A percentile compares a stretch with the other conserved stretches of the same genome.
Conservation (phyloP, 2,113 vertebrate species). For the Phainopepla nitens region DNA sequence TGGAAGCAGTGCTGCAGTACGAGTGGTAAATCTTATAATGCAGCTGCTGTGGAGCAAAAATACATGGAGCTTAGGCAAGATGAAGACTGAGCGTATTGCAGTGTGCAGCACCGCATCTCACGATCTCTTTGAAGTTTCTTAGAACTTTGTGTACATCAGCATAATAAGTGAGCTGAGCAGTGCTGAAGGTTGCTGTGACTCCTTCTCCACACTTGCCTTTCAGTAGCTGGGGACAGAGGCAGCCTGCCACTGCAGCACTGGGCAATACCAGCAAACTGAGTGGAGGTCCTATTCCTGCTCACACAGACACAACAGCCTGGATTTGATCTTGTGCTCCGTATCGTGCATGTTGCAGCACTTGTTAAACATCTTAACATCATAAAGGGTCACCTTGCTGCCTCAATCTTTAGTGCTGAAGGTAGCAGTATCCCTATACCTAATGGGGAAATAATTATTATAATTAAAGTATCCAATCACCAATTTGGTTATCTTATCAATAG, state of each 20-base stretch:
- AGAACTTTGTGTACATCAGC: background rate
- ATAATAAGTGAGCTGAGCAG: background rate
- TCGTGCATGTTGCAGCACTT: background rate
- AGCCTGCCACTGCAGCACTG: background rate
- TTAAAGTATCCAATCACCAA: background rate
- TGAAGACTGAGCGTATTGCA: background rate
- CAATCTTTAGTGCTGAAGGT: background rate
- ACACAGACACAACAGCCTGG: rapidly evolving
- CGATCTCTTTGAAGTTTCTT: background rate
- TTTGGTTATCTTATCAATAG: background rate
- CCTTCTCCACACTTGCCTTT: background rate
- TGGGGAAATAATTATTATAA: background rate
- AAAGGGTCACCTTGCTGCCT: background rate
- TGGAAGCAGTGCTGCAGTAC: background rate
- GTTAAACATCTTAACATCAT: background rate
- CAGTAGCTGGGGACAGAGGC: background rate
- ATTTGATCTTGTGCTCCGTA: background rate
- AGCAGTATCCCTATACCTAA: background rate
- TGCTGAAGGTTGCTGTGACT: background rate
- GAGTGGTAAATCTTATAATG: background rate
- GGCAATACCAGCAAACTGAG: background rate
- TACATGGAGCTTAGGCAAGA: background rate
- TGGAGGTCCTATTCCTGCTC: background rate
- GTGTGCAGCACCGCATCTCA: rapidly evolving
- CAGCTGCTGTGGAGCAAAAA: background rate